A percentile compares a stretch with the other conserved stretches of the same genome.
Evolutionary conservation across 2,888 invertebrate genomes (phyloP).

Genomic region (Metalampra italica): DNA sequence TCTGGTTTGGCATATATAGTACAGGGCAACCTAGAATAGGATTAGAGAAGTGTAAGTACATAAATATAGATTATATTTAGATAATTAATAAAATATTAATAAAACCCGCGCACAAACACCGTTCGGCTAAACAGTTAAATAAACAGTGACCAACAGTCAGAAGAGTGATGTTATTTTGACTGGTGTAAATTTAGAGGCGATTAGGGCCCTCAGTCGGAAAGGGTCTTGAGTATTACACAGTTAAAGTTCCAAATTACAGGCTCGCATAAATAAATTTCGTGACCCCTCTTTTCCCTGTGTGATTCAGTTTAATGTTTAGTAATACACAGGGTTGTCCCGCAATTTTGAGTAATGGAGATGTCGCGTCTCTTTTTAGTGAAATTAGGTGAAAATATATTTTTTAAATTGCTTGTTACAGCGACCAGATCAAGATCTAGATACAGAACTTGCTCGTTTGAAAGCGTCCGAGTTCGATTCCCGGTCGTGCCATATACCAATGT

Average conservation of each 20-base stretch:
- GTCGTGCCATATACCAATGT: too few species aligned
- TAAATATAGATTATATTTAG: too few species aligned
- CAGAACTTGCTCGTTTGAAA: too few species aligned
- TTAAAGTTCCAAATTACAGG: constrained; percentile 29
- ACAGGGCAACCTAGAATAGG: too few species aligned
- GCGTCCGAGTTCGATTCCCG: too few species aligned
- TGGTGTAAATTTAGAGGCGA: constrained; percentile 17
- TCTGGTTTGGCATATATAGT: too few species aligned
- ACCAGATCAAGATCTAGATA: too few species aligned
- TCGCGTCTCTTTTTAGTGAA: too few species aligned
- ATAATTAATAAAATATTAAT: too few species aligned
- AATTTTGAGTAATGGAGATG: not conserved
- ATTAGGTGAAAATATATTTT: too few species aligned
- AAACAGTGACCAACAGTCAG: not conserved
- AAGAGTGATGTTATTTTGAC: constrained; percentile 9
- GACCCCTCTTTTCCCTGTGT: constrained; percentile 18
- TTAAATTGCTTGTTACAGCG: too few species aligned
- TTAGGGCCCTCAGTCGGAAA: constrained; percentile 8
- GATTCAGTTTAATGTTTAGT: constrained; percentile 12
- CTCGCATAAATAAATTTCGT: constrained; percentile 32
- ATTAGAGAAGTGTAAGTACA: too few species aligned
- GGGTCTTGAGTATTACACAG: constrained; percentile 8
- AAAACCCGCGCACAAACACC: not conserved
- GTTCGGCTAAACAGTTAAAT: not conserved
- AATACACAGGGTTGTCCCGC: not conserved